Percentiles rank a stretch among this genome's conserved stretches.
Evolutionary conservation across 1,140 invertebrate species (phyloP).

Genomic region (Apis cerana): DNA sequence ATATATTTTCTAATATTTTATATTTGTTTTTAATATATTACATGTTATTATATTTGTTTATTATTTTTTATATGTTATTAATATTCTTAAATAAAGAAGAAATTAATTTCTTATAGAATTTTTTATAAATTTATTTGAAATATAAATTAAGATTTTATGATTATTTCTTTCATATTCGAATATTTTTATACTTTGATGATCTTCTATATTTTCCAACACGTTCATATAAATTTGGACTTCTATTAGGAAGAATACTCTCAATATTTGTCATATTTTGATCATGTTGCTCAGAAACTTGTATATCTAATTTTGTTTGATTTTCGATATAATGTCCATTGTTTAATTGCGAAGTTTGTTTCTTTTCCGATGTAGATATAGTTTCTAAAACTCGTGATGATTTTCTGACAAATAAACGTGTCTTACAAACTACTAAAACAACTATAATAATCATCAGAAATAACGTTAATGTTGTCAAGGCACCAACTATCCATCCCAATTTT

Average conservation of each 20-base stretch:
- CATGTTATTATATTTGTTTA: background rate
- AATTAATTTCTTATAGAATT: background rate
- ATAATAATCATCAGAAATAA: conserved; percentile 75
- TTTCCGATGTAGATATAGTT: conserved; percentile 60
- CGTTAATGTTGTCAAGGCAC: conserved; percentile 73
- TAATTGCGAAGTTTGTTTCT: conserved; percentile 33
- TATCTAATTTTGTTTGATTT: conserved; percentile 60
- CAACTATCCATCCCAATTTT: conserved; percentile 77
- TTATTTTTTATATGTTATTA: background rate
- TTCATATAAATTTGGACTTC: conserved; percentile 69
- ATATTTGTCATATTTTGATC: conserved; percentile 39
- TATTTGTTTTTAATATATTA: conserved; percentile 9
- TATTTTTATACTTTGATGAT: conserved; percentile 63
- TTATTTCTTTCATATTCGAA: conserved; percentile 35
- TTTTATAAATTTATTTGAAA: conserved; percentile 11
- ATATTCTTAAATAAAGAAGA: background rate
- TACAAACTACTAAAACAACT: conserved; percentile 77
- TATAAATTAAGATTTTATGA: background rate
- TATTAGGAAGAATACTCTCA: conserved; percentile 66
- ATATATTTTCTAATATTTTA: conserved; percentile 45
- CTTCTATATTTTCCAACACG: conserved; percentile 46
- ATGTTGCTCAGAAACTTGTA: conserved; percentile 60
- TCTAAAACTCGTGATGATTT: conserved; percentile 69
- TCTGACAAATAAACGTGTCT: conserved; percentile 66
- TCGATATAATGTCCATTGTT: conserved; percentile 47